Evolutionary conservation across 1,140 invertebrate species (phyloP).

Genomic region (Drosophila punjabiensis): DNA sequence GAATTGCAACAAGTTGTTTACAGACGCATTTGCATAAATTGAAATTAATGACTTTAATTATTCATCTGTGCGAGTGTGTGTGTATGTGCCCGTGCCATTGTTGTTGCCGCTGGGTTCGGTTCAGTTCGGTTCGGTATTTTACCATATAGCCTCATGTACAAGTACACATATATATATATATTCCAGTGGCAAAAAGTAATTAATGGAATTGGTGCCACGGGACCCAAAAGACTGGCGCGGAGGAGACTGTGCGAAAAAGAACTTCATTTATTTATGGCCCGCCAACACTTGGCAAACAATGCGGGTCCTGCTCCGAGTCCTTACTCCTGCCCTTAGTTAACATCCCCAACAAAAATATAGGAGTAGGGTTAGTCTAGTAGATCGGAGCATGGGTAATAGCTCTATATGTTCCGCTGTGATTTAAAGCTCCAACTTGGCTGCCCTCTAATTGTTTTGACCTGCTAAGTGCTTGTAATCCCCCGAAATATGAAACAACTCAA

Average conservation of each 20-base stretch:
- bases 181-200: conserved; percentile 73
- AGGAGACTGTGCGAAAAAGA: conserved; percentile 68
- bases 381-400: conserved; percentile 52
- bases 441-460: conserved; percentile 30
- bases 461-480: conserved; percentile 11
- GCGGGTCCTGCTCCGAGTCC: conserved; percentile 24
- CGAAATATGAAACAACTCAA: background rate
- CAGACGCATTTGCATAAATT: conserved; percentile 84
- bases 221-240: conserved; percentile 51
- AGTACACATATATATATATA: background rate
- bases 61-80: conserved; percentile 62
- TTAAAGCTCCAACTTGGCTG: conserved; percentile 16
- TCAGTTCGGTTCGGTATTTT: conserved; percentile 23
- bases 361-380: conserved; percentile 3
- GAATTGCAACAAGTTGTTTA: conserved; percentile 84
- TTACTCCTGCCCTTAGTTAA: background rate
- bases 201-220: conserved; percentile 81
- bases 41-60: conserved; percentile 84
- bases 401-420: conserved; percentile 22
- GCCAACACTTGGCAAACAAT: conserved; percentile 67
- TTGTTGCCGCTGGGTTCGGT: conserved; percentile 23
- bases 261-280: conserved; percentile 79
- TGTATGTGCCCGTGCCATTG: conserved; percentile 31
- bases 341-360: background rate
- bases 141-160: conserved; percentile 16